Conservation (phyloP, 2,888 invertebrate genomes). For the Coleophora flavipennella region DNA sequence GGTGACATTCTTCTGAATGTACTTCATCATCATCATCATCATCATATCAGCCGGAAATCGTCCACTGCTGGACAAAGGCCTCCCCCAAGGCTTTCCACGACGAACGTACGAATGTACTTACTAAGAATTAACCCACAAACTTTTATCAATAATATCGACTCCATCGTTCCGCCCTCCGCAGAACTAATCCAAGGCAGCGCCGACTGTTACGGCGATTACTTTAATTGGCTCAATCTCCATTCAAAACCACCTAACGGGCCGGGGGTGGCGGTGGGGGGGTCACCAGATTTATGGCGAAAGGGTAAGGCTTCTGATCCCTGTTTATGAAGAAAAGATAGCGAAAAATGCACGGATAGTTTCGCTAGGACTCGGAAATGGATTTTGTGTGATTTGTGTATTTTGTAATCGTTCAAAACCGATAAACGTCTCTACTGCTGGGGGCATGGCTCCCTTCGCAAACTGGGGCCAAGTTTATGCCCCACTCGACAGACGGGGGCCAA, state of each 20-base stretch:
- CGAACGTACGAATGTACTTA: too few species aligned
- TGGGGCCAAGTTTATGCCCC: too few species aligned
- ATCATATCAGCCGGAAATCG: too few species aligned
- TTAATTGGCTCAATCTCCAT: constrained; percentile 79
- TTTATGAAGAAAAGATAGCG: constrained; percentile 61
- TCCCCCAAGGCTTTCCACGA: too few species aligned
- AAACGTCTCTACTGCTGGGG: too few species aligned
- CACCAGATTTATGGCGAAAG: constrained; percentile 68
- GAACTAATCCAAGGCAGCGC: constrained; percentile 79
- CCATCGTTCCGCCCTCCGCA: constrained; percentile 36
- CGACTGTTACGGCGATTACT: constrained; percentile 80
- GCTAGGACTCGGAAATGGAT: background rate
- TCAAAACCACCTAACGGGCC: constrained; percentile 69
- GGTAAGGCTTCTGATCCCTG: constrained; percentile 67
- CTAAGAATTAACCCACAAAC: background rate
- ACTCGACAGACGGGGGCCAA: too few species aligned
- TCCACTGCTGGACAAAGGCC: too few species aligned
- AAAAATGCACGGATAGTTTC: constrained; percentile 7
- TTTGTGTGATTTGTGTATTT: background rate
- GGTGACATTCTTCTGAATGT: too few species aligned
- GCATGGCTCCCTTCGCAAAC: too few species aligned
- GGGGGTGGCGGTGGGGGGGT: constrained; percentile 28
- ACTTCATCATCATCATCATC: too few species aligned
- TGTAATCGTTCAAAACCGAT: too few species aligned
- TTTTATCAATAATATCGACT: constrained; percentile 19